Evolutionary conservation across 1,140 invertebrate species (phyloP).

Genomic region (Anastatus disparis): DNA sequence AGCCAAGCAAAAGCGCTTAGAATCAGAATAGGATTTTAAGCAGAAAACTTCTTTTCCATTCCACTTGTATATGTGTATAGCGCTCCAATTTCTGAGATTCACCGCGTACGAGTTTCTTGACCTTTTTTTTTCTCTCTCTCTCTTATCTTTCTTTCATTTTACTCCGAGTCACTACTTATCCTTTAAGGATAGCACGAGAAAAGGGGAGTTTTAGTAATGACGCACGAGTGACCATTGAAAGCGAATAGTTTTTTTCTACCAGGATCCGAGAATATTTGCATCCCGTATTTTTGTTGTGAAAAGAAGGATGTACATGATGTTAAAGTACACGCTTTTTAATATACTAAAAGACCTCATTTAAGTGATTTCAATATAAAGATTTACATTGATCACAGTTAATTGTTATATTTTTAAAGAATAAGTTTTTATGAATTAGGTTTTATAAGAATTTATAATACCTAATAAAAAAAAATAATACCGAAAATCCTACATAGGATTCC

Average conservation of each 20-base stretch:
- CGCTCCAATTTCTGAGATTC: conserved; percentile 41
- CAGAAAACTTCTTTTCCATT: conserved; percentile 33
- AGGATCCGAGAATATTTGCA: not conserved
- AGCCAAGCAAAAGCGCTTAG: conserved; percentile 43
- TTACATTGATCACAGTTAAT: too few species aligned
- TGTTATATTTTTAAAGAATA: too few species aligned
- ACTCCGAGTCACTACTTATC: not conserved
- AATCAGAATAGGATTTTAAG: conserved; percentile 39
- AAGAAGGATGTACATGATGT: too few species aligned
- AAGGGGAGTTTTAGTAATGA: conserved; percentile 5
- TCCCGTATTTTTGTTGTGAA: too few species aligned
- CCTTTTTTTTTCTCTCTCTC: conserved; percentile 21
- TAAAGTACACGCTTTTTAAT: too few species aligned
- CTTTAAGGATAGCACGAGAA: not conserved
- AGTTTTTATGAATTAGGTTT: too few species aligned
- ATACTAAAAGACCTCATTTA: too few species aligned
- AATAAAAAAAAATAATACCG: too few species aligned
- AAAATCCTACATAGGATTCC: too few species aligned
- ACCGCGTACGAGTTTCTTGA: conserved; percentile 25
- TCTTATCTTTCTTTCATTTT: conserved; percentile 23
- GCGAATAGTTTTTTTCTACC: not conserved
- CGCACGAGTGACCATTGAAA: conserved; percentile 12
- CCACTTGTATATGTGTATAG: conserved; percentile 25
- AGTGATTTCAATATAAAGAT: too few species aligned
- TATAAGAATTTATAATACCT: too few species aligned